Evolutionary conservation across 2,797 vertebrate genomes (phyloP), one percentile per base, ranked within the genome.

Genomic region (Sphenopsis melanotis): DNA sequence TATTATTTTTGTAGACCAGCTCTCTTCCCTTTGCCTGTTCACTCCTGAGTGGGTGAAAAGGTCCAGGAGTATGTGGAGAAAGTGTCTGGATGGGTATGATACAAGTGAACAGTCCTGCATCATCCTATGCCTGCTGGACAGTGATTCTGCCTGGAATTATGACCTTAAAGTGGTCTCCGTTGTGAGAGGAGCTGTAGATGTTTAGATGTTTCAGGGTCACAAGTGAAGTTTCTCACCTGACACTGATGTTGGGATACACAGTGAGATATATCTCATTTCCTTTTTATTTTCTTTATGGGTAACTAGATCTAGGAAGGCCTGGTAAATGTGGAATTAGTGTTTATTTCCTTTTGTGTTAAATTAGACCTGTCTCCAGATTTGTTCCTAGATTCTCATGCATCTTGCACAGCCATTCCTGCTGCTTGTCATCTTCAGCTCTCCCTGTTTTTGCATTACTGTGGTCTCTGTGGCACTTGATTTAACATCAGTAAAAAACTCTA

Each of bases 31-130:
- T 83, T 65, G 15, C 19, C n/a, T 69, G 0, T 39, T 42, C 12
- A 22, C 11, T 59, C 44, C 56, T 83, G 41, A 63, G 5, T 47
- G 29, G 22, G 16, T 77, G 22, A 18, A 65, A 63, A 76, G 32
- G 29, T 52, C 3, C 1, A 27, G 24, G n/a, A 26, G 32, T 10
- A 1, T 32, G 16, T 52, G 61, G 18, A 34, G n/a, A 36, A 50
- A 46, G 6, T 0, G 0, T n/a, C 10, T 4, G 22, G 22, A 7
- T 42, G 30, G 18, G 7, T 50, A 3, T 4, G 9, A 11, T 12
- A 19, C 0, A 5, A 10, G 13, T 4, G 20, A 10, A 1, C 2
- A 1, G n/a, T 56, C 0, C 1, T 27, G 0, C 29, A 10, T 27
- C 18, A 37, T 24, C 18, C 6, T 64, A 41, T 47, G 18, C n/a